These are phyloP conservation scores for Entomobrya multifasciata DNA, from an alignment of 2,888 invertebrate genomes.

Conservation along the genomic window DNA sequence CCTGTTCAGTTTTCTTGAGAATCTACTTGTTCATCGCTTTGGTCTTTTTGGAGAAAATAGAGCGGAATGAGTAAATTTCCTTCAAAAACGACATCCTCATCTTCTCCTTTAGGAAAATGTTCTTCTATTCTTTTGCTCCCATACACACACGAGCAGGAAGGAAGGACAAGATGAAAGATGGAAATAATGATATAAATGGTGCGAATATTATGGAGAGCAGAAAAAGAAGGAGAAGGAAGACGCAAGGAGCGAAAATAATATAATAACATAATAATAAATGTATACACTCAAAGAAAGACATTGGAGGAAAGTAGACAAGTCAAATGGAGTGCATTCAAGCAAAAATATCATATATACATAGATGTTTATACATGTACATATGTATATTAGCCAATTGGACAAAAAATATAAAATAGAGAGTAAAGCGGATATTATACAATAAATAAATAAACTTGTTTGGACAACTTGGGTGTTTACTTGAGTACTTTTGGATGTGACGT, in stretches of 20 bases:
- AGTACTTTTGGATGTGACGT: no score
- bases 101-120: background rate
- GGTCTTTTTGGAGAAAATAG: conserved; percentile 71
- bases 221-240: no score
- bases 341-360: no score
- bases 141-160: background rate
- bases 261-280: conserved; percentile 31
- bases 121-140: no score
- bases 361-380: no score
- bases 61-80: conserved; percentile 73
- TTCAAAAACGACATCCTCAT: conserved; percentile 61
- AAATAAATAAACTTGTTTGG: background rate
- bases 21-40: no score
- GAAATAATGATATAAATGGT: conserved; percentile 42
- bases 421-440: no score
- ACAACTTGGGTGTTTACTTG: background rate
- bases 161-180: conserved; percentile 41
- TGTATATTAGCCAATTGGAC: no score
- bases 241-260: conserved; percentile 1
- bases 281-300: background rate
- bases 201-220: no score
- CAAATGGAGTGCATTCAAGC: no score
- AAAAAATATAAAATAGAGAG: background rate
- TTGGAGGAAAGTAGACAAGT: background rate
- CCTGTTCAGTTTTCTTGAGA: conserved; percentile 24